Evolutionary conservation across 2,113 vertebrate genomes (phyloP), one percentile per base, ranked within the genome.

Genomic region (Boulengeromyrus knoepffleri): DNA sequence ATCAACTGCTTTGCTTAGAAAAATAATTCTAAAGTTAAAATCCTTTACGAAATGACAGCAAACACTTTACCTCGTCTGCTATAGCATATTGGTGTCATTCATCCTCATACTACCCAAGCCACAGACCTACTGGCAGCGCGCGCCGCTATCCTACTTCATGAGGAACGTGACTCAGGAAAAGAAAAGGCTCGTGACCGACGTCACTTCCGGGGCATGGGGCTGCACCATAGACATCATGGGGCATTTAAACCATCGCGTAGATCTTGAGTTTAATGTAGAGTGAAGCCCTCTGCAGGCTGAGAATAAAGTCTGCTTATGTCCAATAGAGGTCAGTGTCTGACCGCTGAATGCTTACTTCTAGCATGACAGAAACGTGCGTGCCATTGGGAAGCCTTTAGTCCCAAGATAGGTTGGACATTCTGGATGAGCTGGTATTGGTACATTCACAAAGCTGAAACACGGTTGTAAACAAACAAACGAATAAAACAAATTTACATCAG

Each of bases 161-260:
- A 87, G 90, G 91, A 74, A 93, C 89, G 91, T 91, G 92, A 90
- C 49, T 52, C 15, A 27, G 24, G 24, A 85, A 74, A 21, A 3
- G 53, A 3, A 27, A 91, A 95, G 95, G 94, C 94, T 94, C 93
- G 92, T 42, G 50, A 45, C 1, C 0, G 3, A 94, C 94, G 93
- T 1, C 91, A 95, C 49, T 56, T 96, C 95, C 95, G 94, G 91
- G 10, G 36, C 9, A 15, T 31, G 39, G 4, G 12, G 17, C 4
- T 24, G 1, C 19, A 46, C 89, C 89, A 66, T 87, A 74, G 58
- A 90, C 31, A 87, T 52, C 8, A 70, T 31, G 62, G 10, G 27
- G 3, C 10, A 13, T 4, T 31, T 13, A n/a, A 46, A 45, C 27
- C 74, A 4, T 45, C 9, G 17, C 47, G 21, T 15, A 47, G 21